Evolutionary conservation across 37 sponge, comb jelly and placozoan species (phyloP).

Genomic region (Aphrocallistes beatrix): DNA sequence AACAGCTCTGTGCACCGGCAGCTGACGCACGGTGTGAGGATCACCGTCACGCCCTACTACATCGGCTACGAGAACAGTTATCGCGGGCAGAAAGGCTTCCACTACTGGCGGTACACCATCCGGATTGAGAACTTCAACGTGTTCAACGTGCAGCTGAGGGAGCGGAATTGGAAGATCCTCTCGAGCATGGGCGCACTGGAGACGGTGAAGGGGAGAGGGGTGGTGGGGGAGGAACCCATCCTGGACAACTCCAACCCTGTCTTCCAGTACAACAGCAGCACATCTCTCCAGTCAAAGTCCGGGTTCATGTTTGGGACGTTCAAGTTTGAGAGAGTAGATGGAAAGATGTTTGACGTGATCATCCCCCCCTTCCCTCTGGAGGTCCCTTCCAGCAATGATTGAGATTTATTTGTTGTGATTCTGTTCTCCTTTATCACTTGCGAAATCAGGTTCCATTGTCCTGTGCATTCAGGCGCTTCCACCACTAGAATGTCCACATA

Average conservation of each 20-base stretch:
- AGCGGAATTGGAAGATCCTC: constrained; percentile 81
- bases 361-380: constrained; percentile 76
- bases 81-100: constrained; percentile 2
- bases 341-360: constrained; percentile 54
- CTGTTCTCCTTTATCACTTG: too few relatives aligned
- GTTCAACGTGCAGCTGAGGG: constrained; percentile 57
- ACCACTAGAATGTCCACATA: too few relatives aligned
- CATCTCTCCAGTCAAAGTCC: constrained; percentile 54
- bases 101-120: constrained; percentile 81
- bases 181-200: constrained; percentile 61
- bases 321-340: constrained; percentile 64
- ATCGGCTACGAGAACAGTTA: constrained; percentile 48
- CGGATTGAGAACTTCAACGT: constrained; percentile 70
- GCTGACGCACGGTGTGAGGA: constrained; percentile 60
- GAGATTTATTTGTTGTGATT: background rate
- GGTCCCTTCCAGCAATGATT: background rate
- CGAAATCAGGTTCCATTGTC: too few relatives aligned
- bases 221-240: constrained; percentile 85
- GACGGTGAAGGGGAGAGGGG: constrained; percentile 78
- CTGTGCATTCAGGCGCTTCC: too few relatives aligned
- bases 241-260: constrained; percentile 50
- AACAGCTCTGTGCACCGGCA: constrained; percentile 70
- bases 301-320: constrained; percentile 99
- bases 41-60: constrained; percentile 89
- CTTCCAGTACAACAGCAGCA: constrained; percentile 93